Base-by-base conservation (phyloP, 2,888 invertebrate species). In the Antheraea yamamai region DNA sequence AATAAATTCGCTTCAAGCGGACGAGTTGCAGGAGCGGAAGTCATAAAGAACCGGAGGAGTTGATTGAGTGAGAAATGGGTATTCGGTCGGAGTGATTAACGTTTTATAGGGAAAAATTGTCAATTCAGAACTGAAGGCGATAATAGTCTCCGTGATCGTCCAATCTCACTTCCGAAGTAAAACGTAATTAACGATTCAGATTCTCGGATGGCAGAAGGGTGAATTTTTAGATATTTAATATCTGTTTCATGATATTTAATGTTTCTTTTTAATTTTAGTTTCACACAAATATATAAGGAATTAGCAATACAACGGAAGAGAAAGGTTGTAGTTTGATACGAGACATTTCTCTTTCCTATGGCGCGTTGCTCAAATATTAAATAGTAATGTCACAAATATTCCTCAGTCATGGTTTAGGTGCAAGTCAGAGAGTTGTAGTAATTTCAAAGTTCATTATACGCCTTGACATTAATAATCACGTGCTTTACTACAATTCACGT, bases 31-130 rank as follows among this genome's bases (percentile, higher is more conserved):
- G 79, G 77, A 81, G 39, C 82, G 88, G 86, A 88, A 89, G 87
- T 87, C 87, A 86, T 90, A 88, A 76, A 74, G 66, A 30, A 85
- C 82, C 75, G 79, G 78, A 81, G 81, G 80, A 82, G 83, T 84
- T 85, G 84, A 85, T 85, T 84, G 84, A 84, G 81, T 83, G 83
- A 84, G 82, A 80, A 84, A 85, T 85, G 85, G 81, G 81, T 79
- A 81, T 83, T 84, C 80, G 82, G 81, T 81, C 80, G 76, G 78
- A 82, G 84, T 79, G 85, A 85, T 85, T 84, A 78, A 76, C 72
- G 79, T 83, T 79, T 85, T 91, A 91, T 91, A 88, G 90, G 89
- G 87, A 91, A 90, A 91, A 91, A 91, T 89, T 87, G 89, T 87
- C 86, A 88, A 76, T 77, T 74, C 75, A 74, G 72, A 76, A 71